These are phyloP conservation scores for Diarsia brunnea DNA, from an alignment of 2,888 invertebrate species.

Conservation along the genomic window DNA sequence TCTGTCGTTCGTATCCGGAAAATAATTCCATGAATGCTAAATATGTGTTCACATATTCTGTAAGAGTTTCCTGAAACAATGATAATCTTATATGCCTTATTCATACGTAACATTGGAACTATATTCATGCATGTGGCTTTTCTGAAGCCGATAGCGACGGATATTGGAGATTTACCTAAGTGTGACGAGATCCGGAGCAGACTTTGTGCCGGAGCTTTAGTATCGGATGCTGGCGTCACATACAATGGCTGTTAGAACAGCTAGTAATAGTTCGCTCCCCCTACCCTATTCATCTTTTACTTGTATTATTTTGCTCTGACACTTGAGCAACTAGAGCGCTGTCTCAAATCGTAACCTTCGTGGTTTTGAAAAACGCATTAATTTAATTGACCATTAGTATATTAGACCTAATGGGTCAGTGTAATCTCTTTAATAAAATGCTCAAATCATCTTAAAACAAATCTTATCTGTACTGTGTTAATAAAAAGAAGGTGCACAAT, in stretches of 20 bases:
- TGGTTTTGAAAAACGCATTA: not conserved
- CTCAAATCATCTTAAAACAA: not conserved
- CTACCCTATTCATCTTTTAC: constrained; percentile 67
- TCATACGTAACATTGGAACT: constrained; percentile 67
- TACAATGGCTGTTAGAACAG: constrained; percentile 80
- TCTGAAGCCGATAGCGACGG: constrained; percentile 82
- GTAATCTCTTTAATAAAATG: not conserved
- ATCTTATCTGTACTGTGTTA: not conserved
- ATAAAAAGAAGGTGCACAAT: not conserved
- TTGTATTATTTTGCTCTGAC: constrained; percentile 42
- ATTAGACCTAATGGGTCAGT: not conserved
- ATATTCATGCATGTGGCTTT: constrained; percentile 76
- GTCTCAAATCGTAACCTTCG: not conserved
- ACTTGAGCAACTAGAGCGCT: constrained; percentile 21
- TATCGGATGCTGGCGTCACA: constrained; percentile 75
- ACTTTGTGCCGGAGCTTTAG: constrained; percentile 82
- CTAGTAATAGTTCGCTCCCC: constrained; percentile 80
- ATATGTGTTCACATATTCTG: constrained; percentile 38
- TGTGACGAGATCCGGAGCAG: constrained; percentile 84
- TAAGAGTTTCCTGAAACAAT: constrained; percentile 52
- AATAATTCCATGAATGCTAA: constrained; percentile 51
- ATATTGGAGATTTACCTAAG: constrained; percentile 88
- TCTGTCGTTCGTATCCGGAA: constrained; percentile 11
- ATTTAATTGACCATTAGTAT: not conserved
- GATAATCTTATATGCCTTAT: constrained; percentile 61